Conservation (phyloP, 2,888 invertebrate species). For the Archips crataeganus region DNA sequence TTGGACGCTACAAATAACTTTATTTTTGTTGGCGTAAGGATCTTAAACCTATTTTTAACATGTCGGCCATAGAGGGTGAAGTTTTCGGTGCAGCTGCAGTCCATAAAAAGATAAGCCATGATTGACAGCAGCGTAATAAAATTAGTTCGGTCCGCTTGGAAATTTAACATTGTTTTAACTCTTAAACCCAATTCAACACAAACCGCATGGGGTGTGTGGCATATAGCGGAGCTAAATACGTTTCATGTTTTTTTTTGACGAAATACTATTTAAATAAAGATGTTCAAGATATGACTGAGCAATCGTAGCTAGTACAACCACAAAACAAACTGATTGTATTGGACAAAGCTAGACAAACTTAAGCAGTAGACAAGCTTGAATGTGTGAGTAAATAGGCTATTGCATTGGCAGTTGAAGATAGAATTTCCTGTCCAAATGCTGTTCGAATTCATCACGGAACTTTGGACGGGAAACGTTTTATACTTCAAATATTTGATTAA, state of each 20-base stretch:
- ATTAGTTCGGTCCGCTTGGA: conserved; percentile 18
- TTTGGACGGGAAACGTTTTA: not conserved
- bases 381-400: not conserved
- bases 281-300: not conserved
- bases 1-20: conserved; percentile 5
- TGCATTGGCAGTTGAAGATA: not conserved
- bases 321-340: not conserved
- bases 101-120: conserved; percentile 41
- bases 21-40: conserved; percentile 27
- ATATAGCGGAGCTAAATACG: not conserved
- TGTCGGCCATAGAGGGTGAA: conserved; percentile 34
- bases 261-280: not conserved
- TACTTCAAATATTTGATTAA: conserved; percentile 3
- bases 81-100: conserved; percentile 38
- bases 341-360: not conserved
- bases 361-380: not conserved
- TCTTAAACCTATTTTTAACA: conserved; percentile 35
- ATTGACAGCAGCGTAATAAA: conserved; percentile 35
- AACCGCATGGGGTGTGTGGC: no score
- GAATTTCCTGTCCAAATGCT: not conserved
- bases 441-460: not conserved
- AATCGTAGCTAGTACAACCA: not conserved
- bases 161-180: conserved; percentile 20
- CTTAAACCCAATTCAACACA: not conserved
- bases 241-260: not conserved